Conservation (phyloP, 1,140 invertebrate genomes). For the Cotesia vestalis region DNA sequence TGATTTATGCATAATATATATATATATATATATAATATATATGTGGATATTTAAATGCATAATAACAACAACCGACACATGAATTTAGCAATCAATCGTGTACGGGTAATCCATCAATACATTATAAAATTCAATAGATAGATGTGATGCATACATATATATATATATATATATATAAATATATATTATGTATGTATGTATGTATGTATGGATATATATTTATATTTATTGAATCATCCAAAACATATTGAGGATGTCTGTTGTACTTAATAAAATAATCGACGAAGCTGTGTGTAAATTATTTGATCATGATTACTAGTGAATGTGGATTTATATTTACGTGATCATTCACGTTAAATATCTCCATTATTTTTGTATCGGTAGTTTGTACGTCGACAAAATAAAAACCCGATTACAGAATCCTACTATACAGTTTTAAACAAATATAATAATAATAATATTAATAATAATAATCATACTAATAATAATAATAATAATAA, state of each 20-base stretch:
- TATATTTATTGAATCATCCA: too few relatives aligned
- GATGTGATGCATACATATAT: not conserved
- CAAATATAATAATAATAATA: constrained; percentile 22
- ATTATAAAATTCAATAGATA: not conserved
- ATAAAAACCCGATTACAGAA: constrained; percentile 23
- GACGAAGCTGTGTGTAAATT: not conserved
- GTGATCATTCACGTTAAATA: constrained; percentile 28
- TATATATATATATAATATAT: too few relatives aligned
- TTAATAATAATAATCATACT: constrained; percentile 10
- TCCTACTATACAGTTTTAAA: not conserved
- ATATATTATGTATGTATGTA: constrained; percentile 4
- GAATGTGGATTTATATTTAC: constrained; percentile 39
- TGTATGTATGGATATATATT: constrained; percentile 3
- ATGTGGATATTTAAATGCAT: too few relatives aligned
- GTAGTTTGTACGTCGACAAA: constrained; percentile 40
- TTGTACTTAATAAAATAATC: constrained; percentile 12
- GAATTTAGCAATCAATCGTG: too few relatives aligned
- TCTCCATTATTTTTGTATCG: constrained; percentile 44
- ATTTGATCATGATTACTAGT: constrained; percentile 2
- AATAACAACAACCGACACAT: too few relatives aligned
- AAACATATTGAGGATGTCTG: constrained; percentile 25
- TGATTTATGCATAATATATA: too few relatives aligned
- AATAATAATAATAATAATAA: constrained; percentile 12
- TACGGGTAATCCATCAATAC: not conserved
- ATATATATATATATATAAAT: not conserved